Evolutionary conservation across 2,797 vertebrate species (phyloP).

Genomic region (Pristis pectinata): DNA sequence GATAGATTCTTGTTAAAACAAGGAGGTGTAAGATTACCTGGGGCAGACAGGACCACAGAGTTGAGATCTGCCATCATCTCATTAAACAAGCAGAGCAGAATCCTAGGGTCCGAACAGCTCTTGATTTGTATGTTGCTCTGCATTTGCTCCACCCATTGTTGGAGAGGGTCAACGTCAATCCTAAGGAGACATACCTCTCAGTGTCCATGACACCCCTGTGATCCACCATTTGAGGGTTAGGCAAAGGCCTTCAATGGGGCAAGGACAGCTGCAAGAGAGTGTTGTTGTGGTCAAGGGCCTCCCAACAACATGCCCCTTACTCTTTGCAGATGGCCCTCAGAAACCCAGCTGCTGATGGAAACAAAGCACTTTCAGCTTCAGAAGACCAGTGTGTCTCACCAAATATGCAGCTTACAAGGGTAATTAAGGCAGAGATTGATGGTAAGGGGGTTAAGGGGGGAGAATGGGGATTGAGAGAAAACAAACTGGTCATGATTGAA

Average conservation of each 20-base stretch:
- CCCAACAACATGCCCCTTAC: not conserved
- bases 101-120: too few species aligned
- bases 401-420: not conserved
- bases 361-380: not conserved
- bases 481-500: too few species aligned
- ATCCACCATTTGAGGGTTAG: not conserved
- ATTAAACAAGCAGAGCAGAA: too few species aligned
- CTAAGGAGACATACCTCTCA: not conserved
- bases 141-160: not conserved
- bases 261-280: not conserved
- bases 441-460: too few species aligned
- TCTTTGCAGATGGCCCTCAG: not conserved
- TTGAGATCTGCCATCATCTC: too few species aligned
- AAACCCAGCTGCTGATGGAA: not conserved
- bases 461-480: too few species aligned
- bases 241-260: not conserved
- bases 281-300: not conserved
- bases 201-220: not conserved
- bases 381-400: not conserved
- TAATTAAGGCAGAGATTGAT: too few species aligned
- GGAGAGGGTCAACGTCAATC: not conserved
- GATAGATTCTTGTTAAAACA: too few species aligned
- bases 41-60: too few species aligned
- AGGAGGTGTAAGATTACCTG: too few species aligned
- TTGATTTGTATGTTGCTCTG: too few species aligned